Percentiles rank a stretch among this genome's conserved stretches.
phyloP scores from a whole-genome alignment of 2,888 invertebrate genomes.

The Harpagoxenus sublaevis region DNA sequence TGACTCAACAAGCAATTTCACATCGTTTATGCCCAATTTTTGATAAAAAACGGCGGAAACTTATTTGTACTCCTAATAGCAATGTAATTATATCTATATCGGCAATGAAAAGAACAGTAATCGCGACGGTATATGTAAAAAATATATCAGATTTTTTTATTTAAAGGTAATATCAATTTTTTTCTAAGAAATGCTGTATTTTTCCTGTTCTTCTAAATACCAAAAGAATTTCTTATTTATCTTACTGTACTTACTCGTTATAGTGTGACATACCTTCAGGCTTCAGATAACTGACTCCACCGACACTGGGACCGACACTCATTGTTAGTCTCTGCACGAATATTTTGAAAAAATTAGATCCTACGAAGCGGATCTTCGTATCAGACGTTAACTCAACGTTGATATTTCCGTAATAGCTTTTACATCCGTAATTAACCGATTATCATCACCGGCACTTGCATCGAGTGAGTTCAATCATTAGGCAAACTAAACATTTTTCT shows the following conservation, averaged over 20 bases:
- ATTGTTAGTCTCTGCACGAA: not conserved
- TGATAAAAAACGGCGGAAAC: too few relatives aligned
- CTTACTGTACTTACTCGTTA: not conserved
- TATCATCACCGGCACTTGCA: not conserved
- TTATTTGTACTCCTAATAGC: too few relatives aligned
- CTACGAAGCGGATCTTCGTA: not conserved
- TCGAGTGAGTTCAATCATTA: slow-evolving; percentile 61
- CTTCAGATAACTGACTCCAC: not conserved
- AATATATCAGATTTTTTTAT: too few relatives aligned
- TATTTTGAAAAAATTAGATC: slow-evolving; percentile 9
- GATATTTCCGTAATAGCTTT: slow-evolving; percentile 24
- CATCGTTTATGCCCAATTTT: too few relatives aligned
- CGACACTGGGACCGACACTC: not conserved
- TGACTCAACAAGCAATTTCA: too few relatives aligned
- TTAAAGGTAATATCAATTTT: not conserved
- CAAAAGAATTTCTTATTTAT: not conserved
- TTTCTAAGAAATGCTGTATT: not conserved
- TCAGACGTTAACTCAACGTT: not conserved
- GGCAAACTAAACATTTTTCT: slow-evolving; percentile 66
- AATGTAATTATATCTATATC: too few relatives aligned
- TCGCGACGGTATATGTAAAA: too few relatives aligned
- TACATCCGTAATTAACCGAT: slow-evolving; percentile 9
- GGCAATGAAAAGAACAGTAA: too few relatives aligned
- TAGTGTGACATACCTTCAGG: too few relatives aligned
- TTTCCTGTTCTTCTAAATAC: not conserved